Conservation (phyloP, 2,797 vertebrate genomes). For the Microctenopoma steveboyesi region DNA sequence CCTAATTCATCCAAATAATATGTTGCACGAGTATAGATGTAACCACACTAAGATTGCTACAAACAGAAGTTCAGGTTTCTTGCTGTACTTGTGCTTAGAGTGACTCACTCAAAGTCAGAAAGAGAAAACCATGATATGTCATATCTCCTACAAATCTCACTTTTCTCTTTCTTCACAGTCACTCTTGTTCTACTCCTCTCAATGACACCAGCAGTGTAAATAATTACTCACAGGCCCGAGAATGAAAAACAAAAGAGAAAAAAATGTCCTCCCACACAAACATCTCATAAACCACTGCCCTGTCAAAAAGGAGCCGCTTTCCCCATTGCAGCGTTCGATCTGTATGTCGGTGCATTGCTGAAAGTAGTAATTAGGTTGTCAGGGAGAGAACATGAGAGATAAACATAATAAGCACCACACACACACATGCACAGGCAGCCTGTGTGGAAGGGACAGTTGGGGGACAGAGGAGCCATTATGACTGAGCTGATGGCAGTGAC, state of each 20-base stretch:
- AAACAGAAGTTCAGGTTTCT: constrained; percentile 2
- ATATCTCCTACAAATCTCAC: constrained; percentile 23
- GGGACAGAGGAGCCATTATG: constrained; percentile 63
- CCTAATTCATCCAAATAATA: too few species aligned
- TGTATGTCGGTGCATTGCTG: constrained; percentile 68
- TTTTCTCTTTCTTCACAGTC: background rate
- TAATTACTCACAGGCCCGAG: constrained; percentile 49
- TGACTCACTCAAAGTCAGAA: constrained; percentile 20
- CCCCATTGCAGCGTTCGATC: constrained; percentile 69
- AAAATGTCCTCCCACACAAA: constrained; percentile 57
- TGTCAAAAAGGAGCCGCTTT: constrained; percentile 71
- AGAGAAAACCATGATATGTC: constrained; percentile 19
- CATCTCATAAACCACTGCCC: constrained; percentile 70
- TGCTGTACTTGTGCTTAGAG: constrained; percentile 4
- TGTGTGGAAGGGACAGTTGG: constrained; percentile 51
- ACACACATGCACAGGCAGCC: background rate
- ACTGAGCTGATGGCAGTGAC: constrained; percentile 50
- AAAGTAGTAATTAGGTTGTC: constrained; percentile 79
- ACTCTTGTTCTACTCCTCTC: constrained; percentile 31
- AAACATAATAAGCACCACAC: constrained; percentile 63
- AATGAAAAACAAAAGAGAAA: constrained; percentile 48
- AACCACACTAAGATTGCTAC: background rate
- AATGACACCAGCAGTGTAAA: constrained; percentile 52
- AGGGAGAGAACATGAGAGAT: constrained; percentile 63
- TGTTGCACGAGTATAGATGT: too few species aligned